A percentile compares a stretch with the other conserved stretches of the same genome.
Evolutionary conservation across 2,113 vertebrate genomes (phyloP).

Genomic region (Abramis brama): DNA sequence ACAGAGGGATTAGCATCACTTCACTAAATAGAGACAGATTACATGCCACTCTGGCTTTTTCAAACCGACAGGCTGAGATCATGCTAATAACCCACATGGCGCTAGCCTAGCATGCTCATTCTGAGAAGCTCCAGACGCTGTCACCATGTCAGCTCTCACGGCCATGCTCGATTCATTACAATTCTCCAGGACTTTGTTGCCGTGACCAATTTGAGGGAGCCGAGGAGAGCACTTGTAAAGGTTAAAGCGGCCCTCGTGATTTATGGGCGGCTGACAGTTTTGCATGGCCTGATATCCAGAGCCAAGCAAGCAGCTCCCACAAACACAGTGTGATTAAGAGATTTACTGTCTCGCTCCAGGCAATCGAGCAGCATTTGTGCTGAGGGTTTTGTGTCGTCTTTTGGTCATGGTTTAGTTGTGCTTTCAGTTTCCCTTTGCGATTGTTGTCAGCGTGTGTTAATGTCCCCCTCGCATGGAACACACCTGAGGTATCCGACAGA

Average conservation of each 20-base stretch:
- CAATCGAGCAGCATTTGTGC: constrained; percentile 19
- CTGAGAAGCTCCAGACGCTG: constrained; percentile 51
- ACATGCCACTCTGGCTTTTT: constrained; percentile 30
- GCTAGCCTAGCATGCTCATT: constrained; percentile 45
- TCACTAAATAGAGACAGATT: constrained; percentile 33
- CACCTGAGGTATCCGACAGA: not conserved
- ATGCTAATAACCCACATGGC: constrained; percentile 47
- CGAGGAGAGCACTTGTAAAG: constrained; percentile 55
- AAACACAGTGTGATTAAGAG: constrained; percentile 58
- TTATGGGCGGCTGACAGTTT: constrained; percentile 49
- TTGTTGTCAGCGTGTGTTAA: not conserved
- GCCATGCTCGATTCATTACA: constrained; percentile 55
- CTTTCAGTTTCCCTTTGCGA: constrained; percentile 36
- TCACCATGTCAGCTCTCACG: constrained; percentile 55
- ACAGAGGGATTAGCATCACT: constrained; percentile 36
- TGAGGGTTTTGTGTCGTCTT: constrained; percentile 35
- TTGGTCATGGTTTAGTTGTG: constrained; percentile 35
- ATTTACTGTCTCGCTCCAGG: constrained; percentile 51
- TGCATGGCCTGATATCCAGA: constrained; percentile 42
- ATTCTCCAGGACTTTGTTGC: constrained; percentile 54
- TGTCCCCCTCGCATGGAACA: not conserved
- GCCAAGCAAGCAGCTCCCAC: constrained; percentile 50
- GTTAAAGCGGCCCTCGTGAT: constrained; percentile 58
- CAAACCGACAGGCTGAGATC: constrained; percentile 29
- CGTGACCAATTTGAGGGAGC: constrained; percentile 55